phyloP scores from a whole-genome alignment of 2,113 vertebrate genomes.

The Seriola aureovittata region DNA sequence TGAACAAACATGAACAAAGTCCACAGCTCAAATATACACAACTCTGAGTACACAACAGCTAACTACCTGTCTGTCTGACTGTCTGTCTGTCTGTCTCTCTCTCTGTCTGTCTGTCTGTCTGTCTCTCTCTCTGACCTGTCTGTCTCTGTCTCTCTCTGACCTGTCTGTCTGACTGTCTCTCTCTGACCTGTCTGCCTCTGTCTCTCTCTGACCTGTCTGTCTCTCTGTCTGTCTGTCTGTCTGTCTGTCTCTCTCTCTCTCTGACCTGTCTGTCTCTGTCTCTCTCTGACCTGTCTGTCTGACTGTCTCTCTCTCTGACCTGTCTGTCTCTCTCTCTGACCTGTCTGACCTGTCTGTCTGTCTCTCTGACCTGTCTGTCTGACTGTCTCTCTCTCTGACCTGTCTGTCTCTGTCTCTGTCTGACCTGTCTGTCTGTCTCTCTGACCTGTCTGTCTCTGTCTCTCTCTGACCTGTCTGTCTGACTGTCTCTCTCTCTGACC shows the following conservation, averaged over 20 bases:
- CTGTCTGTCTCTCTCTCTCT: no score
- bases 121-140: background rate
- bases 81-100: background rate
- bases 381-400: background rate
- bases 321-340: background rate
- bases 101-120: background rate
- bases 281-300: background rate
- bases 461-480: background rate
- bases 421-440: background rate
- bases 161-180: background rate
- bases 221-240: background rate
- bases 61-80: background rate
- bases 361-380: background rate
- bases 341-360: no score
- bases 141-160: no score
- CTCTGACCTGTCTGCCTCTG: background rate
- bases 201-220: background rate
- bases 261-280: background rate
- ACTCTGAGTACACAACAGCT: slow-evolving; percentile 9
- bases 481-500: no score
- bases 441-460: background rate
- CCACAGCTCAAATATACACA: slow-evolving; percentile 30
- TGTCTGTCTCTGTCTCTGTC: background rate
- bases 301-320: background rate
- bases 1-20: slow-evolving; percentile 65